phyloP scores from a whole-genome alignment of 1,140 invertebrate species.

The Ericerus pela region DNA sequence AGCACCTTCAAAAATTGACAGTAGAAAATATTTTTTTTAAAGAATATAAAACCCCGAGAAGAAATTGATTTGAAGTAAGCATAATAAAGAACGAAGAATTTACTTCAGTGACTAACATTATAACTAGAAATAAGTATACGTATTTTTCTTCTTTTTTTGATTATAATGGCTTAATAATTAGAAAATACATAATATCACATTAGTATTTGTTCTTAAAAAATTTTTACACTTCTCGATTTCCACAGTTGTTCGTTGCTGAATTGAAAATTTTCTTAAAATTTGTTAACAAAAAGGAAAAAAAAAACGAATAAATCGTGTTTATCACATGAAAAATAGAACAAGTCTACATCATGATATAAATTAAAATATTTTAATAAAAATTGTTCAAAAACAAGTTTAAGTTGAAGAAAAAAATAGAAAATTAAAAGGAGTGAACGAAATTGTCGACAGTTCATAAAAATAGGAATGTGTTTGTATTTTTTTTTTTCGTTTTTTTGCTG shows the following conservation, averaged over 20 bases:
- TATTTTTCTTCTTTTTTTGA: conserved; percentile 5
- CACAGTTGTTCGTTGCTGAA: conserved; percentile 6
- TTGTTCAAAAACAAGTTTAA: no score
- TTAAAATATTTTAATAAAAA: neutral
- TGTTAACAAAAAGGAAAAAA: neutral
- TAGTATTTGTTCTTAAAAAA: conserved; percentile 2
- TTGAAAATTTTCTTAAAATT: neutral
- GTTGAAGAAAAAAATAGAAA: no score
- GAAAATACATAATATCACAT: conserved; percentile 9
- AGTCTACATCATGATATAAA: neutral
- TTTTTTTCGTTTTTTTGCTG: no score
- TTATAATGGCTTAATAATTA: conserved; percentile 1
- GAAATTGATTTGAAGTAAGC: neutral
- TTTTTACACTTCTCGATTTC: no score
- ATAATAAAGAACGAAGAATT: neutral
- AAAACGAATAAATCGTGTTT: neutral
- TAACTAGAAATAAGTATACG: conserved; percentile 1
- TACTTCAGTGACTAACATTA: neutral
- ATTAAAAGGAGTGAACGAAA: no score
- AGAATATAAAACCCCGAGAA: no score
- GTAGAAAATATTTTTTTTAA: no score
- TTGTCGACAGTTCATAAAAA: neutral
- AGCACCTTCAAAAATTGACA: no score
- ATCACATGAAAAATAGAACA: neutral
- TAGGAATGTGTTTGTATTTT: no score